These are phyloP conservation scores for Salvelinus namaycush DNA, from an alignment of 2,113 vertebrate species.

Conservation along the genomic window DNA sequence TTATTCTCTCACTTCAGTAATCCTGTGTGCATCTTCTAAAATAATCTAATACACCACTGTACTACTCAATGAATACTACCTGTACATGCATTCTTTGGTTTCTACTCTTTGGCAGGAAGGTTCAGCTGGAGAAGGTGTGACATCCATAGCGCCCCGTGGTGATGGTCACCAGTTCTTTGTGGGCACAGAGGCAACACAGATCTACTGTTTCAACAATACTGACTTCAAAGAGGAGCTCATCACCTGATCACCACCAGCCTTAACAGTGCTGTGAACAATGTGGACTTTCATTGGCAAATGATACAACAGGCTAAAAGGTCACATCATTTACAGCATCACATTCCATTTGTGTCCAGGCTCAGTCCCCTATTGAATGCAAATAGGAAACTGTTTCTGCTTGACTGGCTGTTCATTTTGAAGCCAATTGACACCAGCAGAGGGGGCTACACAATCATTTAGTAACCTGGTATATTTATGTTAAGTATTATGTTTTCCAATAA, in stretches of 20 bases:
- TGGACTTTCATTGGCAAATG: constrained; percentile 81
- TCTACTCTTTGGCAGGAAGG: constrained; percentile 65
- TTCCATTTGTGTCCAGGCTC: constrained; percentile 41
- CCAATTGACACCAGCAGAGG: constrained; percentile 43
- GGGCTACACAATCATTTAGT: not conserved
- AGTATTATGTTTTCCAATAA: too few relatives aligned
- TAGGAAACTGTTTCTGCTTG: too few relatives aligned
- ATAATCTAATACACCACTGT: too few relatives aligned
- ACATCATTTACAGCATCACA: too few relatives aligned
- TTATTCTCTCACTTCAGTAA: not conserved
- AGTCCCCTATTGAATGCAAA: too few relatives aligned
- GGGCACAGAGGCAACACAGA: constrained; percentile 81
- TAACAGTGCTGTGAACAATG: constrained; percentile 71
- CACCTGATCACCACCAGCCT: constrained; percentile 70
- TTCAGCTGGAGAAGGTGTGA: constrained; percentile 83
- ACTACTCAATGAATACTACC: too few relatives aligned
- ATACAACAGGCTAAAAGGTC: not conserved
- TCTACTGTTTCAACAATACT: constrained; percentile 72
- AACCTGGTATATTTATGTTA: too few relatives aligned
- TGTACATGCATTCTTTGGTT: too few relatives aligned
- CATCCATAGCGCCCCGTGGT: constrained; percentile 78
- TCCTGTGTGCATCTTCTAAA: too few relatives aligned
- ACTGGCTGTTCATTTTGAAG: not conserved
- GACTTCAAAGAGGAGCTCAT: constrained; percentile 83
- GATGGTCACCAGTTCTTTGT: constrained; percentile 82